phyloP scores from a whole-genome alignment of 1,140 invertebrate species.

The Eciton burchellii region DNA sequence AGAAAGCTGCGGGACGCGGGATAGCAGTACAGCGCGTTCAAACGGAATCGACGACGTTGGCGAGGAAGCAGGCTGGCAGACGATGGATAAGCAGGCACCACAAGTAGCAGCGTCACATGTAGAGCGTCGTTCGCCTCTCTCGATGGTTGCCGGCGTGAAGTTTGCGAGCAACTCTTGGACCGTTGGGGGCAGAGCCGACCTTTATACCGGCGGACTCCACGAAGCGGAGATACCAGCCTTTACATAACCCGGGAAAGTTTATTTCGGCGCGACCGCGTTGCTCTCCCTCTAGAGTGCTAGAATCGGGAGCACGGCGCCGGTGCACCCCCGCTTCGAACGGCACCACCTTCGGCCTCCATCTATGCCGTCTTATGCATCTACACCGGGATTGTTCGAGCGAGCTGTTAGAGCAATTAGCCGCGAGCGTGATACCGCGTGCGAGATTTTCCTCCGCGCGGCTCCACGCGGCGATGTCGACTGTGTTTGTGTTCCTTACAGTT shows the following conservation, averaged over 20 bases:
- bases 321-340: background rate
- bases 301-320: constrained; percentile 30
- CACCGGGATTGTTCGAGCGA: background rate
- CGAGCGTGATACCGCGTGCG: background rate
- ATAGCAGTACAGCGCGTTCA: background rate
- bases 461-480: background rate
- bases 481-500: constrained; percentile 21
- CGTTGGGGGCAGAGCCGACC: constrained; percentile 82
- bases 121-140: constrained; percentile 64
- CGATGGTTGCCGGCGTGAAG: constrained; percentile 81
- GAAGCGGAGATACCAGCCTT: constrained; percentile 66
- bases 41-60: background rate
- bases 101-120: constrained; percentile 71
- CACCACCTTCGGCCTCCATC: constrained; percentile 9
- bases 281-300: constrained; percentile 57
- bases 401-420: background rate
- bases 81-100: constrained; percentile 26
- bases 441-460: constrained; percentile 19
- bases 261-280: constrained; percentile 75
- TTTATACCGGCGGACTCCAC: constrained; percentile 82
- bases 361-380: background rate
- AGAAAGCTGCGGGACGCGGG: constrained; percentile 42
- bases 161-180: constrained; percentile 83
- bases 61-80: constrained; percentile 18
- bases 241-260: constrained; percentile 83